Base-by-base conservation (phyloP, 2,888 invertebrate species). In the Bursaphelenchus okinawaensis region DNA sequence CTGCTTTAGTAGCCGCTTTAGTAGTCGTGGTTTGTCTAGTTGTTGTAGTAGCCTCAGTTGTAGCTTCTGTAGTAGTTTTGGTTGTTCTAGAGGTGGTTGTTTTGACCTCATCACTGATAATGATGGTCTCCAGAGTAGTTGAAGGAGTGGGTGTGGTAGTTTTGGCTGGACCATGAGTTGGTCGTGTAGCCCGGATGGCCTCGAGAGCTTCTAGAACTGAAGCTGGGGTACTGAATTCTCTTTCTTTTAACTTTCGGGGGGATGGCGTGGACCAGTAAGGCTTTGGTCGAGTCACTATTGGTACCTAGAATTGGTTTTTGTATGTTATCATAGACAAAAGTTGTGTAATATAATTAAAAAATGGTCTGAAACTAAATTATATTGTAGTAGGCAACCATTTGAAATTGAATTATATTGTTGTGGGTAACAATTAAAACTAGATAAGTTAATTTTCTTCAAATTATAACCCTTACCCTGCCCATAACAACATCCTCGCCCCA, bases 191-290 rank as follows among this genome's bases (percentile, higher is more conserved):
- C 1, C 40, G 40, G 40, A 40, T n/a, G 3, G 40, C 40, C 6
- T 40, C 40, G 16, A 40, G n/a, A 1, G 40, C 40, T n/a, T 12
- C 40, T 6, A 40, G 6, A 40, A 40, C 40, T 40, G 40, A 40
- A 16, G 40, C 16, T 12, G 40, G 40, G 1, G 40, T 40, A n/a
- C 40, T 40, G 40, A 40, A 40, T 12, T 12, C 40, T 12, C 40
- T 12, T 29, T 59, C 60, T 2, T 51, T n/a, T n/a, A 51, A 23
- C 16, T 20, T 70, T 19, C 57, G 57, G 9, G 73, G 70, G 24
- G 57, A 20, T 19, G 72, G 70, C 19, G 72, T 72, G 12, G 73
- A 74, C 72, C 72, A 71, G 22, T 59, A 59, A n/a, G 69, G 29
- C 52, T 66, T 60, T 52, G 23, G 20, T 23, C 72, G 60, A 24